Evolutionary conservation across 2,888 invertebrate genomes (phyloP), one percentile per base, ranked within the genome.

Genomic region (Ophion slaviceki): DNA sequence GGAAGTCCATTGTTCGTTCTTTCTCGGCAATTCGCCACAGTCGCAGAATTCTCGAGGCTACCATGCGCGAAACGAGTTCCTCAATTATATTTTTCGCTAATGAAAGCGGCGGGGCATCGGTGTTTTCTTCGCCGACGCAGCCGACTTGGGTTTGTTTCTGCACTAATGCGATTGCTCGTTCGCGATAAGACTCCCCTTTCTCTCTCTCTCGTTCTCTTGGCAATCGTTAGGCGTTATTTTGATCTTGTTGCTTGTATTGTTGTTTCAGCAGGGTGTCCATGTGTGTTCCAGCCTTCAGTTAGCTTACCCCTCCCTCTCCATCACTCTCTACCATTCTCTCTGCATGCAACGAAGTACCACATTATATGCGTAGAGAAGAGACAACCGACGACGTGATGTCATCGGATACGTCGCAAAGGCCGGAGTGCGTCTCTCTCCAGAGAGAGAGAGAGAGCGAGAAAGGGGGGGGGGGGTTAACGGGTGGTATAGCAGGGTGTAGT

Each of bases 1-100:
- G 53, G 53, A 45, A 28, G 32, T 20, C 20, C 67, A 70, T 61
- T 28, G 45, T 57, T 78, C 36, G 45, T 57, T 68, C 14, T 47
- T 10, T 53, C 75, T 67, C 70, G 36, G 45, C 61, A 20, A 24
- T 72, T 84, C 82, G 76, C 57, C 68, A 59, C 24, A 57, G 68
- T 79, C 75, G 20, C 68, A 59, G 66, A 70, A 74, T 77, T 78
- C 64, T 64, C 53, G 61, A 17, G 36, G 80, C 70, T 81, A 28
- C 80, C 75, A 72, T 66, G 81, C 74, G 78, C 80, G 76, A 82
- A 85, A 89, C 89, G 89, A 89, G 90, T 89, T 88, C 87, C 89
- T 91, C 92, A 92, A 93, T 93, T 92, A 93, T 80, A 59, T 92
- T 92, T 92, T 92, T 92, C 92, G 90, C 92, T 93, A 93, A 93